Conservation (phyloP, 2,113 vertebrate species). For the Sphaerodactylus townsendi region DNA sequence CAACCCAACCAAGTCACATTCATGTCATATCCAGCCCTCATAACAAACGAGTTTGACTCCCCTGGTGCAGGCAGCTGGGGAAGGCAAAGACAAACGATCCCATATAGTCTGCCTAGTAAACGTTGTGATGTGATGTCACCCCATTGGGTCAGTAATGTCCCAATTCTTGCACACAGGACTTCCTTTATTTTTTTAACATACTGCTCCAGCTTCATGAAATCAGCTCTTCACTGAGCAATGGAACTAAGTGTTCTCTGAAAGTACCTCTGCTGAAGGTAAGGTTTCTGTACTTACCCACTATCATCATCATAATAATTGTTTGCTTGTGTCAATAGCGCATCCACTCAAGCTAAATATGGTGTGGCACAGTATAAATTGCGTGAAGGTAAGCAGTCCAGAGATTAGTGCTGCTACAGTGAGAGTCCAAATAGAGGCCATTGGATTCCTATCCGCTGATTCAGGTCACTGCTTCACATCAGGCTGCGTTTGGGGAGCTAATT, state of each 20-base stretch:
- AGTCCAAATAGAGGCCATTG: background rate
- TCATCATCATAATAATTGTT: background rate
- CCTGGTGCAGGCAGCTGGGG: no score
- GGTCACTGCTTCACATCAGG: slow-evolving; percentile 18
- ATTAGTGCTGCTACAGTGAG: background rate
- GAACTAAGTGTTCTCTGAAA: background rate
- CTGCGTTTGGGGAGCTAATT: slow-evolving; percentile 29
- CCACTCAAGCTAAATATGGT: background rate
- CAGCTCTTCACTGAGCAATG: background rate
- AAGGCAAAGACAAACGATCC: no score
- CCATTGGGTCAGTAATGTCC: no score
- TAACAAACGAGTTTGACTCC: no score
- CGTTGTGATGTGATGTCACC: no score
- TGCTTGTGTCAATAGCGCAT: background rate
- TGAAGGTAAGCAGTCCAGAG: background rate
- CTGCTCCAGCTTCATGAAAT: background rate
- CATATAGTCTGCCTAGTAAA: no score
- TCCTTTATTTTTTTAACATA: no score
- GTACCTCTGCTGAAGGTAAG: background rate
- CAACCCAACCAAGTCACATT: no score
- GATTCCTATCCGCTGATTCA: slow-evolving; percentile 22
- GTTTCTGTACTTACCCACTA: background rate
- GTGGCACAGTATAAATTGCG: background rate
- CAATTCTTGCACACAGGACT: no score
- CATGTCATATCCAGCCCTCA: no score